Conservation (phyloP, 2,113 vertebrate species). For the Sinocyclocheilus rhinocerous region DNA sequence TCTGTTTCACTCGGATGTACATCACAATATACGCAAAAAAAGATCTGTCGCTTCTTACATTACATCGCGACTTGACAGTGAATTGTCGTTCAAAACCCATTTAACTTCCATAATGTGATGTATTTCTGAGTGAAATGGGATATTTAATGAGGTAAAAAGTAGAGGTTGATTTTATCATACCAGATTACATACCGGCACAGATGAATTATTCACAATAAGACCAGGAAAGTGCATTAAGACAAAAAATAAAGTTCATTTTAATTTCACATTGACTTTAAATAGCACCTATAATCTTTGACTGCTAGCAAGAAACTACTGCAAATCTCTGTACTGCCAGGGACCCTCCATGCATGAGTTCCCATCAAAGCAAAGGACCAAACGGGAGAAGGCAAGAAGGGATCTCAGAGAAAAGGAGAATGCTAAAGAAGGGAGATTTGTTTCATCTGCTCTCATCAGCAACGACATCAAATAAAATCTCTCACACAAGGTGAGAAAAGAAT, state of each 20-base stretch:
- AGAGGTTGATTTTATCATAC: too few relatives aligned
- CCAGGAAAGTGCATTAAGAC: conserved; percentile 11
- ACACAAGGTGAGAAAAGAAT: background rate
- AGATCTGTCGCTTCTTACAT: background rate
- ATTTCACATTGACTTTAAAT: conserved; percentile 11
- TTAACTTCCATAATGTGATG: conserved; percentile 7
- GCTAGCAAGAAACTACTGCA: background rate
- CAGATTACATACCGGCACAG: background rate
- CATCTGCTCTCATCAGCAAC: conserved; percentile 19
- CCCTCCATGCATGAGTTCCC: background rate
- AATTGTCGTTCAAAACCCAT: background rate
- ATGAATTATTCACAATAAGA: conserved; percentile 1
- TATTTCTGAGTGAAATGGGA: conserved; percentile 2
- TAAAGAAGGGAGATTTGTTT: conserved; percentile 1
- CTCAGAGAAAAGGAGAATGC: conserved; percentile 1
- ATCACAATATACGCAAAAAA: background rate
- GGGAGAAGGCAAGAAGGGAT: background rate
- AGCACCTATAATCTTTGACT: background rate
- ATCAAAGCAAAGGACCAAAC: conserved; percentile 8
- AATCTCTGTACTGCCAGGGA: background rate
- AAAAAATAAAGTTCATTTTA: background rate
- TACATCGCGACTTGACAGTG: background rate
- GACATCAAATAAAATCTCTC: background rate
- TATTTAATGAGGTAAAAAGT: conserved; percentile 4
- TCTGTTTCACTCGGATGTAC: background rate